Base-by-base conservation (phyloP, 30 jellyfish, hydroid and myxozoan genomes). In the Aurelia aurita complex sp. Pacific region DNA sequence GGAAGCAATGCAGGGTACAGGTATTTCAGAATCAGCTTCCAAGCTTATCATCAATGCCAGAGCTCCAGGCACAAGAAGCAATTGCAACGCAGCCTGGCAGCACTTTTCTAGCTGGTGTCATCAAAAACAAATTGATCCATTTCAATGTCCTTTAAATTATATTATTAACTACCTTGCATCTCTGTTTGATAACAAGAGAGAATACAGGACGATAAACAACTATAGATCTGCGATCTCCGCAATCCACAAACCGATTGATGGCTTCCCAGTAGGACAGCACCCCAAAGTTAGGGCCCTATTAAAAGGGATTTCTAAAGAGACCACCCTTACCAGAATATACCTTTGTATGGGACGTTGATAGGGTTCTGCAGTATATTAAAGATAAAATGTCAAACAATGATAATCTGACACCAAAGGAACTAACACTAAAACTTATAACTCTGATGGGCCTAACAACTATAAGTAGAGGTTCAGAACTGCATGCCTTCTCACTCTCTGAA, bases 81-180 rank as follows among this genome's bases (percentile, higher is more conserved):
- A 83, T 83, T 83, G 70, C 92, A 53, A 83, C 69, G 32, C 92
- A 79, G 79, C 80, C 92, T 83, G 87, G 92, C 15, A 64, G 57
- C 53, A 70, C 80, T 83, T 69, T 33, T 64, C 78, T 83, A 23
- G 87, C 86, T 83, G 92, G 86, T 83, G 86, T 83, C 0, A 17
- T 52, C 53, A 83, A 72, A 40, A 73, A 64, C 80, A 83, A 43
- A 34, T 42, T 83, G 92, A 83, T 83, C 92, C 79, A 64, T 36
- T 73, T 83, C 67, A 63, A 69, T 83, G 86, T 33, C 72, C 77
- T 83, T 2, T 83, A 60, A 69, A 70, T 32, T 12, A 67, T 17
- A 60, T 83, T 33, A 13, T 62, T 13, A 73, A 83, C 67, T 70
- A 4, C 19, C 70, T 83, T 9, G 92, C 92, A 67, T 11, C 1